Conservation (phyloP, 2,113 vertebrate genomes). For the Sapayoa aenigma region DNA sequence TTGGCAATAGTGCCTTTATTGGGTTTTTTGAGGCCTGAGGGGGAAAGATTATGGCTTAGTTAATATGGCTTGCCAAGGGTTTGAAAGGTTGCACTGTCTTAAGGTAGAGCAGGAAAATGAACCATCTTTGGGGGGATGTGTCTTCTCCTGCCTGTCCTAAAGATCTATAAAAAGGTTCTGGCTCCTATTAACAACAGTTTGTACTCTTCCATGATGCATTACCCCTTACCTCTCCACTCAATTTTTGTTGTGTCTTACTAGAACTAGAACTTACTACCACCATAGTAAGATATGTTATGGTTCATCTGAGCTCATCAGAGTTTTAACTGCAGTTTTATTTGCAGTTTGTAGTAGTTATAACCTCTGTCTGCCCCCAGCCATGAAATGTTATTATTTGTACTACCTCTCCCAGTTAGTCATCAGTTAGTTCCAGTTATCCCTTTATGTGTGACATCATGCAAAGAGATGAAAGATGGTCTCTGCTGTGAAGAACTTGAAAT, state of each 20-base stretch:
- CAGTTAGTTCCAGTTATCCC: too few relatives aligned
- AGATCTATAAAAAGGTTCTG: background rate
- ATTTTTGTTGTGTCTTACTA: background rate
- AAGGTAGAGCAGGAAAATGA: background rate
- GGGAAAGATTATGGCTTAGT: background rate
- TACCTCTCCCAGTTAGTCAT: background rate
- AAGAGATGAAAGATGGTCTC: background rate
- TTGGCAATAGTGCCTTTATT: background rate
- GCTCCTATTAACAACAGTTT: background rate
- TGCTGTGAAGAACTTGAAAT: background rate
- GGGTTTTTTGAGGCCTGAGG: background rate
- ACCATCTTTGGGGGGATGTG: background rate
- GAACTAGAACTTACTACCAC: background rate
- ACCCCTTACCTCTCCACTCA: background rate
- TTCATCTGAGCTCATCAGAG: background rate
- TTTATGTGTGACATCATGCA: background rate
- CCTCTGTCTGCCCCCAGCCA: background rate
- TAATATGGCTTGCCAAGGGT: background rate
- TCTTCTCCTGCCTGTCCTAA: background rate
- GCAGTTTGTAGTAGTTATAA: background rate
- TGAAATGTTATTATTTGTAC: background rate
- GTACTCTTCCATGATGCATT: background rate
- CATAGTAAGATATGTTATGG: background rate
- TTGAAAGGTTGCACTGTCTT: background rate
- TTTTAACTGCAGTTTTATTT: background rate